Evolutionary conservation across 2,888 invertebrate genomes (phyloP).

Genomic region (Ariolimax columbianus): DNA sequence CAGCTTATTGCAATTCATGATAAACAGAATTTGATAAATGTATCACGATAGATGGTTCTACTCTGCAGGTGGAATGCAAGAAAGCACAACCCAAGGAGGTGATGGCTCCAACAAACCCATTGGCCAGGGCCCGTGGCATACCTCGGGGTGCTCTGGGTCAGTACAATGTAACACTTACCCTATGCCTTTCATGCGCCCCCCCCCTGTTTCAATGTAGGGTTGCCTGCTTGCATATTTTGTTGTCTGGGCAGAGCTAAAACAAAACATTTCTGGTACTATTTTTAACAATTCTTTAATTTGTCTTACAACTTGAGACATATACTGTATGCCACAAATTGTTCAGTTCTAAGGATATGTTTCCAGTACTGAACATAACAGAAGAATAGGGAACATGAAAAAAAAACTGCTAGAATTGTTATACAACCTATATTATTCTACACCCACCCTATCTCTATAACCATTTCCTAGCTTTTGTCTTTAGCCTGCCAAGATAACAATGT

Average conservation of each 20-base stretch:
- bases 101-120: slow-evolving; percentile 89
- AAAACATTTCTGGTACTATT: background rate
- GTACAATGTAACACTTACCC: slow-evolving; percentile 36
- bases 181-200: slow-evolving; percentile 28
- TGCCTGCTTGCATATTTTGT: slow-evolving; percentile 23
- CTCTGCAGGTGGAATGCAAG: slow-evolving; percentile 97
- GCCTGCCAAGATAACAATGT: slow-evolving; percentile 17
- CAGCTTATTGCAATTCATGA: background rate
- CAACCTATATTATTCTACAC: no score
- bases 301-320: no score
- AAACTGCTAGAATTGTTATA: no score
- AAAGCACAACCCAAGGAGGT: slow-evolving; percentile 99
- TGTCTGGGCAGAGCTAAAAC: slow-evolving; percentile 13
- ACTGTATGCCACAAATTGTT: no score
- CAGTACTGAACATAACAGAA: no score
- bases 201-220: slow-evolving; percentile 46
- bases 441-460: no score
- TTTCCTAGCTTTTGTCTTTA: background rate
- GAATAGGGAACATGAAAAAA: no score
- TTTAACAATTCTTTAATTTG: no score
- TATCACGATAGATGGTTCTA: background rate
- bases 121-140: slow-evolving; percentile 71
- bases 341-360: no score
- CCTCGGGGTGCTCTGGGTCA: slow-evolving; percentile 67
- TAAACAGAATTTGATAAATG: background rate